A percentile compares a stretch with the other conserved stretches of the same genome.
Conservation (phyloP, 2,888 invertebrate genomes). For the Xestia sexstrigata region DNA sequence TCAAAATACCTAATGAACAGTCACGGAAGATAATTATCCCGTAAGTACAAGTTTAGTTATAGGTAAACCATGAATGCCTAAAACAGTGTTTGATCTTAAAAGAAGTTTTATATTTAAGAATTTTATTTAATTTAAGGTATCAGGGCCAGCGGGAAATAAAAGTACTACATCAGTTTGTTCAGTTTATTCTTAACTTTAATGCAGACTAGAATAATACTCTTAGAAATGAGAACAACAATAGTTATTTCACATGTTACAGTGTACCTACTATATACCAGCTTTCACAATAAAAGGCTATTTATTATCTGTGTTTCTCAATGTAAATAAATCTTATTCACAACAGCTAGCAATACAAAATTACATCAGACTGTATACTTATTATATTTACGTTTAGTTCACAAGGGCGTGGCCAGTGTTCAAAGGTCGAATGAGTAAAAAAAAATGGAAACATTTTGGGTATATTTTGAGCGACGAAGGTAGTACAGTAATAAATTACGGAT, state of each 20-base stretch:
- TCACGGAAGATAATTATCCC: no score
- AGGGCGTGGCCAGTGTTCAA: constrained; percentile 73
- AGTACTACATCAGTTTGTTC: constrained; percentile 83
- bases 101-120: no score
- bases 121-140: no score
- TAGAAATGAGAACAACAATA: constrained; percentile 91
- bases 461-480: constrained; percentile 51
- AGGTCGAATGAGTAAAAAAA: constrained; percentile 39
- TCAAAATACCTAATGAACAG: no score
- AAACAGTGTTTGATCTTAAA: no score
- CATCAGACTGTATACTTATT: constrained; percentile 83
- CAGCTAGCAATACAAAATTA: constrained; percentile 90
- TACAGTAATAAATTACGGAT: constrained; percentile 20
- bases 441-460: constrained; percentile 40
- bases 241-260: constrained; percentile 90
- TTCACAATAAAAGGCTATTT: constrained; percentile 89
- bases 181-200: constrained; percentile 91
- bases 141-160: constrained; percentile 68
- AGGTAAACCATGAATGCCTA: no score
- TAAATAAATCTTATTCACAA: constrained; percentile 91
- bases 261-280: constrained; percentile 89
- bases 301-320: constrained; percentile 88
- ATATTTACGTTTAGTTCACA: constrained; percentile 66
- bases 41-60: no score
- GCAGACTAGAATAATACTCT: constrained; percentile 91